Evolutionary conservation across 2,888 invertebrate species (phyloP), one percentile per base, ranked within the genome.

Genomic region (Rhagonycha fulva): DNA sequence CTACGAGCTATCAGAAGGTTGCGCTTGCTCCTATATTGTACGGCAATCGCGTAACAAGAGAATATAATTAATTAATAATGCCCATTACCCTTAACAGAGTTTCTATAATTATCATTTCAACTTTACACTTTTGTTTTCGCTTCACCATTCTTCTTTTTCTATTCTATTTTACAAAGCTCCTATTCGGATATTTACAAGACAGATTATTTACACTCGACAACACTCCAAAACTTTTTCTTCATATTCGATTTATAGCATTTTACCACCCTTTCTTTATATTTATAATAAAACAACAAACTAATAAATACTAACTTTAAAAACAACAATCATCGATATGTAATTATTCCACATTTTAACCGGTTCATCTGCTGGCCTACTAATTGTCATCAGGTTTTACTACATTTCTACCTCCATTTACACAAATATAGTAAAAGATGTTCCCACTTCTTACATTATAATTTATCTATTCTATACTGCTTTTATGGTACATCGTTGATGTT

Each of bases 11-110:
- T 76, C 71, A 71, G 71, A 71, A 71, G 72, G 76, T 76, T 76
- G 76, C 76, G 76, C 76, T 74, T 76, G 76, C 76, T 76, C 72
- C 23, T 72, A 67, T 72, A 12, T 76, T 76, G 26, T 76, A 72
- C 71, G 60, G 72, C 76, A 70, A 72, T 76, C 73, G 61, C 68
- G 76, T 76, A 73, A 76, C 76, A 73, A 70, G 71, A 68, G 76
- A 68, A 61, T 71, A 74, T 73, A 76, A 76, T 76, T 76, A 76
- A 73, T 73, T 71, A 73, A 62, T 70, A 76, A 73, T 74, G 28
- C 26, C 26, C 24, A 66, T 66, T 66, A 66, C 24, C 14, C 63
- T 66, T 66, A 66, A 14, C 23, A 24, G 47, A 47, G 47, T 47
- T 47, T 47, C 47, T 66, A 19, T 66, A 66, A 24, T 66, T 66